Conservation (phyloP, 2,797 vertebrate species). For the Malurus leucopterus region DNA sequence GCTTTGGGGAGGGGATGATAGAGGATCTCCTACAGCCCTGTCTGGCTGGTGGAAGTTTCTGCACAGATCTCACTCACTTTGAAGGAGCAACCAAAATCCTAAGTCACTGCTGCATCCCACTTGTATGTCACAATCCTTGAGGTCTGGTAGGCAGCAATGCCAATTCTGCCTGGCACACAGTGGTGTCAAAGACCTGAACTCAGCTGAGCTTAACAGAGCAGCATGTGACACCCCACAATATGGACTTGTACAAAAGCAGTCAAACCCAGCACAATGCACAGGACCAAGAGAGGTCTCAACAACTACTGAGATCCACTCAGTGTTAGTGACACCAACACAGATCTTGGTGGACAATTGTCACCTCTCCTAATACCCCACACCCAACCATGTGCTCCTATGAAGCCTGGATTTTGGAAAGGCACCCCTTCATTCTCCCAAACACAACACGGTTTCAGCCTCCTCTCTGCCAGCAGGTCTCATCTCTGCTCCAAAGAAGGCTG, state of each 20-base stretch:
- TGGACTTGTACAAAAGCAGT: background rate
- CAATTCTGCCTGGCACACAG: background rate
- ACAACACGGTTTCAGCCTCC: background rate
- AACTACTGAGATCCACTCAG: background rate
- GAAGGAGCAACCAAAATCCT: background rate
- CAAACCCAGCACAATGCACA: background rate
- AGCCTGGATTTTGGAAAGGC: constrained; percentile 1
- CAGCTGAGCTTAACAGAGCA: background rate
- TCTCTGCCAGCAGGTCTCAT: background rate
- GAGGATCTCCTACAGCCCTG: background rate
- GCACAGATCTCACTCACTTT: accelerated
- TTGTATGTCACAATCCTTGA: accelerated
- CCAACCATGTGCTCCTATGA: background rate
- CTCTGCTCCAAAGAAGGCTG: background rate
- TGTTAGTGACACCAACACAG: background rate
- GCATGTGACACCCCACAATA: background rate
- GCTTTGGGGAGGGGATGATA: background rate
- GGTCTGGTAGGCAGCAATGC: background rate
- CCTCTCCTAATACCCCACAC: background rate
- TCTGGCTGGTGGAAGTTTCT: background rate
- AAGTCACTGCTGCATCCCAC: background rate
- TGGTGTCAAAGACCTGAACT: background rate
- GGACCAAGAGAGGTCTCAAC: background rate
- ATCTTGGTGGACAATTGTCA: background rate
- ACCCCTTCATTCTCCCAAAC: background rate